Base-by-base conservation (phyloP, 2,888 invertebrate genomes). In the Lucinisca nassula region DNA sequence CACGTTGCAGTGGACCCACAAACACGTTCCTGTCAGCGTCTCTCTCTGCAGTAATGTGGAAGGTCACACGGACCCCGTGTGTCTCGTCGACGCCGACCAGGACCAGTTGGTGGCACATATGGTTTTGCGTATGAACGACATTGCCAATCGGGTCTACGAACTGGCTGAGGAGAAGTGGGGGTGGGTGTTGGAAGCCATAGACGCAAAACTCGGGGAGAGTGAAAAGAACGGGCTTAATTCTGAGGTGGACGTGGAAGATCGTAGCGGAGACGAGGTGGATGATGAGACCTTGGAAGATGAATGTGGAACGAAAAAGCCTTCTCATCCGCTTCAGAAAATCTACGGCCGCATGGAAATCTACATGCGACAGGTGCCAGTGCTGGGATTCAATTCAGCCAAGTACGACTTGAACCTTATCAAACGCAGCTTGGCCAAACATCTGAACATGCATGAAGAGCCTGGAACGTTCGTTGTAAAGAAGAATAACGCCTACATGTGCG, bases 371-470 rank as follows among this genome's bases (percentile, higher is more conserved):
- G 51, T 87, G 6, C 84, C 86, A 8, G 88, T 86, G 0, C 27
- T 90, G 0, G 88, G 88, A 10, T 90, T 88, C 38, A 90, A 88
- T 70, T 88, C 84, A 0, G 84, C 90, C 61, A 88, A 88, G 30
- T 90, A 88, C 55, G 90, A 88, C 51, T n/a, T 90, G 10, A 90
- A 88, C 70, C 24, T 90, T 14, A 61, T 90, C 4, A 87, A 88
- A 77, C 37, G 32, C 1, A 30, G 21, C n/a, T 40, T 88, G 10
- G 82, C 88, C 1, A 77, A 79, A 38, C 74, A 82, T 21, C 70
- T 89, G 17, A 49, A 77, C 38, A 76, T 87, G 76, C 87, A 89
- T 40, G 30, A 72, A 8, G 35, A 45, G 21, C 32, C 74, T 35
- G 24, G 30, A 27, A 14, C 30, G 0, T 84, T 90, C 37, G 87